phyloP scores from a whole-genome alignment of 53 echinoderm and acorn worm genomes.

The Henricia sp. region DNA sequence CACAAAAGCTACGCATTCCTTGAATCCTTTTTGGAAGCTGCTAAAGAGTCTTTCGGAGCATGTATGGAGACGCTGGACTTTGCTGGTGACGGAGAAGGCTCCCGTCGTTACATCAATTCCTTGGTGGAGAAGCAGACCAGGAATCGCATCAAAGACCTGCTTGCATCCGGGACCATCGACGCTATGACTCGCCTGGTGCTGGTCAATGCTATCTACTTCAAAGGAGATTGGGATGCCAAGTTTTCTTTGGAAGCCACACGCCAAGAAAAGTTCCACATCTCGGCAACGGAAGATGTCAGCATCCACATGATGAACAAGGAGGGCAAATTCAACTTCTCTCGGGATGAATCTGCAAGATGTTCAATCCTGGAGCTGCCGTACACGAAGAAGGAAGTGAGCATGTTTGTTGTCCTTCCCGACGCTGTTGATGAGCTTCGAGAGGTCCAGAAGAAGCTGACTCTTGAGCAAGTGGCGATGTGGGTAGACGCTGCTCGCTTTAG shows the following conservation, averaged over 20 bases:
- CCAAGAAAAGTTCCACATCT: slow-evolving; percentile 59
- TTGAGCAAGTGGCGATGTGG: neutral
- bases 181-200: slow-evolving; percentile 73
- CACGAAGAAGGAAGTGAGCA: slow-evolving; percentile 62
- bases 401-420: slow-evolving; percentile 67
- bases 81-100: slow-evolving; percentile 23
- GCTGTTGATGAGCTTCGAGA: slow-evolving; percentile 55
- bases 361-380: slow-evolving; percentile 46
- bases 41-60: slow-evolving; percentile 24
- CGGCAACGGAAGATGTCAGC: slow-evolving; percentile 41
- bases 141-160: slow-evolving; percentile 71
- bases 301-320: slow-evolving; percentile 76
- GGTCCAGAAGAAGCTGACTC: slow-evolving; percentile 37
- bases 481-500: slow-evolving; percentile 8
- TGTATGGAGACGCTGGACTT: slow-evolving; percentile 37
- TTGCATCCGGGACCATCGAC: slow-evolving; percentile 63
- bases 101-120: slow-evolving; percentile 69
- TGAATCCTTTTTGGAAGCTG: slow-evolving; percentile 65
- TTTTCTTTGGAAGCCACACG: slow-evolving; percentile 55
- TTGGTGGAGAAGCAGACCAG: slow-evolving; percentile 88
- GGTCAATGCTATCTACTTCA: slow-evolving; percentile 94
- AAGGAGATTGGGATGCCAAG: slow-evolving; percentile 76
- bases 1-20: slow-evolving; percentile 64
- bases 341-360: slow-evolving; percentile 21
- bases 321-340: slow-evolving; percentile 34